Percentiles rank a stretch among this genome's conserved stretches.
Conservation (phyloP, 53 echinoderm and acorn worm genomes). For the Arbacia lixula region DNA sequence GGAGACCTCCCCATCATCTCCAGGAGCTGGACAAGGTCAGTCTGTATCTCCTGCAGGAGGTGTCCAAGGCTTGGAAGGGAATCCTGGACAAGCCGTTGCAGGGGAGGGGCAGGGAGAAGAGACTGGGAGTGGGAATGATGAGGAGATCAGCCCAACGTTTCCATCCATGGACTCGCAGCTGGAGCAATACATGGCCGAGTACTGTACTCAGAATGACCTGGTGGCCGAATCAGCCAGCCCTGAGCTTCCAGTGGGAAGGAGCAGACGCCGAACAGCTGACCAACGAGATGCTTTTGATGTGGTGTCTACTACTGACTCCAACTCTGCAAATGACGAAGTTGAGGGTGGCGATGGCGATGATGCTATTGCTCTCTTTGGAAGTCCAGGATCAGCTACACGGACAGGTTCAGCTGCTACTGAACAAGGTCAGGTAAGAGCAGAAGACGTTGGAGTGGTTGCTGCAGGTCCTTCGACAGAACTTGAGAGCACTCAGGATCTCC, state of each 20-base stretch:
- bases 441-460: neutral
- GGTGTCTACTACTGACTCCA: neutral
- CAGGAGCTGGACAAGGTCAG: conserved; percentile 16
- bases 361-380: neutral
- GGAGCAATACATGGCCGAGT: conserved; percentile 66
- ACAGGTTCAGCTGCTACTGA: neutral
- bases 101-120: neutral
- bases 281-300: neutral
- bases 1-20: neutral
- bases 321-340: neutral
- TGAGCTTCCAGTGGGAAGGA: conserved; percentile 12
- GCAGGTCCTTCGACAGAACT: neutral
- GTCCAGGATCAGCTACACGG: neutral
- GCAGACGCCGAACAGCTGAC: neutral
- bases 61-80: neutral
- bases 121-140: too few species aligned
- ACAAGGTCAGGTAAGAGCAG: too few species aligned
- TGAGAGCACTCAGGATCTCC: conserved; percentile 50
- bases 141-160: conserved; percentile 64
- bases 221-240: conserved; percentile 75
- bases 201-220: conserved; percentile 60
- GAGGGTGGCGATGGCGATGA: neutral
- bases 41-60: neutral
- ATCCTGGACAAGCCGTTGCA: neutral
- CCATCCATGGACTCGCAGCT: conserved; percentile 76